Conservation (phyloP, 64 coral and sea anemone genomes). For the Montipora sp. region DNA sequence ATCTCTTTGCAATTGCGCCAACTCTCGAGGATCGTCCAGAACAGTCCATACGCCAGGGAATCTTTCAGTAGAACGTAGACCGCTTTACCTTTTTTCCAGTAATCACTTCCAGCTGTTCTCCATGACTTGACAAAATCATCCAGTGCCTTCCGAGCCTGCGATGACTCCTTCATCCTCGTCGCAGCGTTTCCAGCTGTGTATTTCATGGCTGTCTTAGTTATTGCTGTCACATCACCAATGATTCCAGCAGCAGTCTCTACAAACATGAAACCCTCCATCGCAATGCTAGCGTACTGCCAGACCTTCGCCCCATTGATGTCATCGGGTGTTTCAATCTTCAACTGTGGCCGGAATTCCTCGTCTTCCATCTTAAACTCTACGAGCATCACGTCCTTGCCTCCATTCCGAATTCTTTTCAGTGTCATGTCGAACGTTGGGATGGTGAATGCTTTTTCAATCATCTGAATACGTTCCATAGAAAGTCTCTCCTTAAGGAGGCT, state of each 20-base stretch:
- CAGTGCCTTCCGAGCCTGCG: conserved; percentile 12
- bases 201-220: no score
- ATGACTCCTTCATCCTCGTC: not conserved
- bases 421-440: conserved; percentile 51
- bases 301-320: conserved; percentile 12
- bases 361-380: conserved; percentile 18
- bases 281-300: conserved; percentile 11
- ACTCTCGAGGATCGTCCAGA: conserved; percentile 35
- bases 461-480: not conserved
- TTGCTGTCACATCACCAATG: no score
- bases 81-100: conserved; percentile 32
- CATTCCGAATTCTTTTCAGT: not conserved
- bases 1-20: not conserved
- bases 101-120: conserved; percentile 19
- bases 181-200: no score
- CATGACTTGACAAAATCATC: conserved; percentile 7
- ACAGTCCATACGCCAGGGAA: not conserved
- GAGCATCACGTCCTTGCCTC: not conserved
- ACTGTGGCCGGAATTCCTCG: not conserved
- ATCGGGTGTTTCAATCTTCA: not conserved
- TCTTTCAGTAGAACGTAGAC: not conserved
- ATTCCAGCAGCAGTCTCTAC: conserved; percentile 31
- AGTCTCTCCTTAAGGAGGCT: not conserved
- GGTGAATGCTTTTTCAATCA: conserved; percentile 1
- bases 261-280: conserved; percentile 1